Evolutionary conservation across 2,888 invertebrate species (phyloP).

Genomic region (Drosophila quinaria): DNA sequence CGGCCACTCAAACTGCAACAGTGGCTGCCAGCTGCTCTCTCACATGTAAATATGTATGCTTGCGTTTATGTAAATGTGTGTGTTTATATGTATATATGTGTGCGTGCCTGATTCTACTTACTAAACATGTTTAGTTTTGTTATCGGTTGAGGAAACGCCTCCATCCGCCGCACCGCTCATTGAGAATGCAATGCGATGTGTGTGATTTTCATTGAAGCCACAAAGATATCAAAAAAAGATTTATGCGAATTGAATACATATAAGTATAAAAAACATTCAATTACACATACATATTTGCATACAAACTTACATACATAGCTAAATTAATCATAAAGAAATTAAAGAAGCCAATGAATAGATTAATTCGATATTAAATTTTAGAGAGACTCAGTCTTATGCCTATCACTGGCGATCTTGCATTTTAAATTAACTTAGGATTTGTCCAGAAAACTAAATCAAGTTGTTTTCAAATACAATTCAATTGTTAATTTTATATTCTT

Average conservation of each 20-base stretch:
- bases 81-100: conserved; percentile 1
- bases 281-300: neutral
- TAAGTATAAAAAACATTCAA: conserved; percentile 15
- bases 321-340: neutral
- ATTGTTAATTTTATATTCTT: too few relatives aligned
- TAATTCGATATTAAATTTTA: too few relatives aligned
- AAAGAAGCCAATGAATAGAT: too few relatives aligned
- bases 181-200: conserved; percentile 71
- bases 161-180: conserved; percentile 60
- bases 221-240: conserved; percentile 58
- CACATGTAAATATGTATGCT: conserved; percentile 11
- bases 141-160: conserved; percentile 62
- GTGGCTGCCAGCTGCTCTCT: conserved; percentile 37
- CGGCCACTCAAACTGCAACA: conserved; percentile 48
- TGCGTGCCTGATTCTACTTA: conserved; percentile 57
- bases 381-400: too few relatives aligned
- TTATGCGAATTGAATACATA: conserved; percentile 64
- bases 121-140: conserved; percentile 66
- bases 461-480: too few relatives aligned
- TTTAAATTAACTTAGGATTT: too few relatives aligned
- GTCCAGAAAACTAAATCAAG: too few relatives aligned
- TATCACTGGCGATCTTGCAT: too few relatives aligned
- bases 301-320: neutral
- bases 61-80: conserved; percentile 3
- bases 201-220: conserved; percentile 68